Conservation (phyloP, 1,140 invertebrate genomes). For the Caenorhabditis tropicalis region DNA sequence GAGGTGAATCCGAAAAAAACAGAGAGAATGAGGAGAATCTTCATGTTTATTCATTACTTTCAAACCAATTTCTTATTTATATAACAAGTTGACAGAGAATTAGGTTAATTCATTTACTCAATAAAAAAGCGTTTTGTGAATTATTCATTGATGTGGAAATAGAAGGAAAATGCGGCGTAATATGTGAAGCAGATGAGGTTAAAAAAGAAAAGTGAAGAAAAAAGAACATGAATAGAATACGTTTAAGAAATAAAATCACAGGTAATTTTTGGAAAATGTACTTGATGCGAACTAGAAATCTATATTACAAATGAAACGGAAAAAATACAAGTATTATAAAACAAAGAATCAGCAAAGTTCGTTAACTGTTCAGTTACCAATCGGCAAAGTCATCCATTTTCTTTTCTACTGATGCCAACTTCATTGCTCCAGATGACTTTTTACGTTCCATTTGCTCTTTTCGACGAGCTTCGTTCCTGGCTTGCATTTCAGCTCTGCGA, state of each 20-base stretch:
- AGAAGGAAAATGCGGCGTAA: not conserved
- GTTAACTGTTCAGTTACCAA: not conserved
- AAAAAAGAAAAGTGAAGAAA: not conserved
- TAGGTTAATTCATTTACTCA: not conserved
- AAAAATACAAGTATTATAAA: not conserved
- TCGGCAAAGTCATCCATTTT: slow-evolving; percentile 49
- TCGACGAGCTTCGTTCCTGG: slow-evolving; percentile 54
- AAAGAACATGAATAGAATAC: not conserved
- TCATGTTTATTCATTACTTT: not conserved
- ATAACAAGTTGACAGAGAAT: not conserved
- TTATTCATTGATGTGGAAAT: slow-evolving; percentile 1
- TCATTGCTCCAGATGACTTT: slow-evolving; percentile 57
- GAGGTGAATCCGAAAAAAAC: not conserved
- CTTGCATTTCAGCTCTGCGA: slow-evolving; percentile 53
- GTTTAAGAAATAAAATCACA: not conserved
- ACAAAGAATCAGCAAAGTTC: not conserved
- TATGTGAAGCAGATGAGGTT: not conserved
- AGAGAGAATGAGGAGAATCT: not conserved
- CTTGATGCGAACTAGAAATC: not conserved
- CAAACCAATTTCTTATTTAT: not conserved
- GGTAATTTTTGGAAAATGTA: not conserved
- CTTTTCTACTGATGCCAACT: slow-evolving; percentile 47
- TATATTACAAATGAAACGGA: not conserved
- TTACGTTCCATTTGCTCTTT: slow-evolving; percentile 61
- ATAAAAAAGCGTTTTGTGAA: not conserved